Conservation (phyloP, 2,113 vertebrate species). For the Saguinus midas region DNA sequence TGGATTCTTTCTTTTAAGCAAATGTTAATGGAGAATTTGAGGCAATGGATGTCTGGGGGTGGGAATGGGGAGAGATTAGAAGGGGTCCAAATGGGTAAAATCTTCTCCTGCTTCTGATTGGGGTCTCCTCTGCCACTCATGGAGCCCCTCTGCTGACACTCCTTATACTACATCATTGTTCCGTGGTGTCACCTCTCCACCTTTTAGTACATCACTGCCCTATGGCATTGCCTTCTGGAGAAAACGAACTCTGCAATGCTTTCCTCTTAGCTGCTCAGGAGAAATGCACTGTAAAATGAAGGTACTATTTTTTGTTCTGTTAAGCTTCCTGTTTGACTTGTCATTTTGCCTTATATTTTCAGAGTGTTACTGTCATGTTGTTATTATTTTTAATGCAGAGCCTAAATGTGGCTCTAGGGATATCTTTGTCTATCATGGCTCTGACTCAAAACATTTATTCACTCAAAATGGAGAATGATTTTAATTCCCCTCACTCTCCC, state of each 20-base stretch:
- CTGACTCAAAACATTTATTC: not conserved
- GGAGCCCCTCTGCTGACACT: fast-evolving
- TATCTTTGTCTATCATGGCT: not conserved
- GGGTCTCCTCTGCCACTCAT: not conserved
- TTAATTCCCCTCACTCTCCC: not conserved
- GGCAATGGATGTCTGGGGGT: not conserved
- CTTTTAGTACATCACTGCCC: not conserved
- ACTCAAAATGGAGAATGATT: not conserved
- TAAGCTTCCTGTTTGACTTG: not conserved
- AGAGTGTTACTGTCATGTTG: not conserved
- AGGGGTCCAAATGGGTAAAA: fast-evolving
- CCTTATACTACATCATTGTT: fast-evolving
- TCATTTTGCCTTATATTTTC: constrained; percentile 51
- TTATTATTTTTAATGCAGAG: constrained; percentile 44
- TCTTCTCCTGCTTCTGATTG: not conserved
- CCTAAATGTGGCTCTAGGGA: not conserved
- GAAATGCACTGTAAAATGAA: not conserved
- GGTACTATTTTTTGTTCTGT: not conserved
- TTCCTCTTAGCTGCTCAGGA: not conserved
- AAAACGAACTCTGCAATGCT: not conserved
- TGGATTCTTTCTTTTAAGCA: not conserved
- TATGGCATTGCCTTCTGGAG: not conserved
- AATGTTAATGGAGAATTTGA: not conserved
- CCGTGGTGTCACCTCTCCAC: no score
- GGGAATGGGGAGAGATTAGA: not conserved